These are phyloP conservation scores for Coptodon rendalli DNA, from an alignment of 2,113 vertebrate genomes.

Conservation along the genomic window DNA sequence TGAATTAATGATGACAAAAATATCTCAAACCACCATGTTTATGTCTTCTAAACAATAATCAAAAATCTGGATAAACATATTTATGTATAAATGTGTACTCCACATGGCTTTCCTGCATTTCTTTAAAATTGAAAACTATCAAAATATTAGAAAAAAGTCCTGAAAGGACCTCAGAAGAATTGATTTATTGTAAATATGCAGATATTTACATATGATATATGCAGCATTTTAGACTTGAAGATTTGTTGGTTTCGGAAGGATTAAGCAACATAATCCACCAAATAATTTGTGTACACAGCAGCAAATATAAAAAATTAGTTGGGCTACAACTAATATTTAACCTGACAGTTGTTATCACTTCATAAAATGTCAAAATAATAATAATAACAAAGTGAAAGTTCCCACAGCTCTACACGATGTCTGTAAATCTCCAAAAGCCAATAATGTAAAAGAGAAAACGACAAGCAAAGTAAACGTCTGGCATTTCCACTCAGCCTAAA, in stretches of 20 bases:
- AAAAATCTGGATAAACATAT: not conserved
- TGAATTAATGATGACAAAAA: not conserved
- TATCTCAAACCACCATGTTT: not conserved
- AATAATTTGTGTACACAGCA: not conserved
- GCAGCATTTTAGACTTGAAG: not conserved
- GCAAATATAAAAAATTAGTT: not conserved
- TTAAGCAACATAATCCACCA: not conserved
- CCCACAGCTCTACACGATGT: not conserved
- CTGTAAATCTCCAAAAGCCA: not conserved
- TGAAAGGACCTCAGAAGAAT: not conserved
- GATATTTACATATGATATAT: not conserved
- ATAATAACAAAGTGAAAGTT: not conserved
- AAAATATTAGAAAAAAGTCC: not conserved
- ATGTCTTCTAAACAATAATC: not conserved
- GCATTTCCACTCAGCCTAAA: not conserved
- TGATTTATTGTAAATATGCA: not conserved
- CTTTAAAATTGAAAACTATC: not conserved
- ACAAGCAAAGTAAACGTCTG: not conserved
- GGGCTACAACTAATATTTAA: not conserved
- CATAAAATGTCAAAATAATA: not conserved
- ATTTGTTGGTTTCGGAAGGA: rapidly evolving
- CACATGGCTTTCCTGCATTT: not conserved
- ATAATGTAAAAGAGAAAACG: not conserved
- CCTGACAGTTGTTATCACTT: not conserved
- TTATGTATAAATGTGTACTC: not conserved